Base-by-base conservation (phyloP, 1,140 invertebrate genomes). In the Venustaconcha ellipsiformis region DNA sequence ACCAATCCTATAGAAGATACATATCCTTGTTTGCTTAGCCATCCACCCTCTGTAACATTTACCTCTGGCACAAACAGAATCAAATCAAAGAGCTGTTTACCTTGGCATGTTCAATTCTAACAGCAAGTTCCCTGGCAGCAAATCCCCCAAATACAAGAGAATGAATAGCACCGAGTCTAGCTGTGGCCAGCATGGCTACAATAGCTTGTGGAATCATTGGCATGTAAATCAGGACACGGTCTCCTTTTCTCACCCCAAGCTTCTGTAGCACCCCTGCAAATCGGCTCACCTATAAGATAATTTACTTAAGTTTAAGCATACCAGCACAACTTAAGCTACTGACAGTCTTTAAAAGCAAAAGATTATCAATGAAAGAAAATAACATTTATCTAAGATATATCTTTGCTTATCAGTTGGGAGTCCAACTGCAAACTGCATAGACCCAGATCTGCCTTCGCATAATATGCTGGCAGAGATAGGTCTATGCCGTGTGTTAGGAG, bases 201-300 rank as follows among this genome's bases (percentile, higher is more conserved):
- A 97, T 94, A 15, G 97, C 92, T 90, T 99, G 96, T 69, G 97
- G 90, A 59, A 99, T 95, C 96, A 99, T 99, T 14, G 98, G 98
- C 96, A 99, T 98, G 88, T 99, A 99, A 80, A 99, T 94, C 13
- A 96, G 94, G 1, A 99, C 97, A 14, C 96, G 91, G 86, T 99
- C 97, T 1, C 98, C 97, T 89, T 97, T 97, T 71, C 89, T 84
- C 14, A 93, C 86, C 26, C 91, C 90, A 85, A 95, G 87, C 13
- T 92, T 91, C 1, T 92, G 90, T 66, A 98, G 84, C 6, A 93
- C 94, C 3, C 95, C 95, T 2, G 96, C 96, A 58, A 98, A 84
- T 62, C 92, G 88, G 0, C 94, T 93, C 1, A 96, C 94, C 93
- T 95, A 74, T 15, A 84, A 74, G 14, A 62, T 23, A 17, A 63